Base-by-base conservation (phyloP, 2,797 vertebrate species). In the Rhinella marina region DNA sequence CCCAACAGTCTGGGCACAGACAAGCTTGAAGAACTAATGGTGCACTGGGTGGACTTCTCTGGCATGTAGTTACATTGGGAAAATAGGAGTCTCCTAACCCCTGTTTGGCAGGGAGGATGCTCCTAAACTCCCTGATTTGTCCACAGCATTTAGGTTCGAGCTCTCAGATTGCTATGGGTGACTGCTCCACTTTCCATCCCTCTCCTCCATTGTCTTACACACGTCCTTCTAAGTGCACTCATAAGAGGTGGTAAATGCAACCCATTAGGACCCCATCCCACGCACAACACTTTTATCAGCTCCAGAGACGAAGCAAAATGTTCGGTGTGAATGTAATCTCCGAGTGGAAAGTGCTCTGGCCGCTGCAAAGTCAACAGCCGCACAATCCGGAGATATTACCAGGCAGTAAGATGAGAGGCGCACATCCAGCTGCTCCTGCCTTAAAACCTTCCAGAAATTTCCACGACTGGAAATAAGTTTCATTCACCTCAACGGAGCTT, bases 251-350 rank as follows among this genome's bases (percentile, higher is more conserved):
- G 23, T 7, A 7, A 25, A 25, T 52, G 73, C 50, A 9, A 3
- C 41, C 48, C 9, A 73, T 73, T 4, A 23, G 19, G 62, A 7
- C 66, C 66, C 66, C 1, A 27, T 72, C 19, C 48, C 66, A 4
- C 16, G 82, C 41, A 57, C 68, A 68, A 32, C 66, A 54, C 29
- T n/a, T 54, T 14, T 78, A 57, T 59, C 57, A 13, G 11, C 79
- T 81, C 19, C 29, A 29, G 19, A 29, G 16, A 84, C 8, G 32
- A 59, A 73, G 70, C 57, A 25, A 19, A 73, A 32, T 32, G 50
- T 57, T 56, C 25, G n/a, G 16, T n/a, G 52, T 83, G 82, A 84
- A 73, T 72, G 27, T 57, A 17, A 29, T 70, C 81, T 83, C 81
- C 82, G 16, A 16, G 27, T 13, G 70, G 56, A 61, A 50, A 85